A percentile compares a stretch with the other conserved stretches of the same genome.
Evolutionary conservation across 2,797 vertebrate species (phyloP).

Genomic region (Falco berigora): DNA sequence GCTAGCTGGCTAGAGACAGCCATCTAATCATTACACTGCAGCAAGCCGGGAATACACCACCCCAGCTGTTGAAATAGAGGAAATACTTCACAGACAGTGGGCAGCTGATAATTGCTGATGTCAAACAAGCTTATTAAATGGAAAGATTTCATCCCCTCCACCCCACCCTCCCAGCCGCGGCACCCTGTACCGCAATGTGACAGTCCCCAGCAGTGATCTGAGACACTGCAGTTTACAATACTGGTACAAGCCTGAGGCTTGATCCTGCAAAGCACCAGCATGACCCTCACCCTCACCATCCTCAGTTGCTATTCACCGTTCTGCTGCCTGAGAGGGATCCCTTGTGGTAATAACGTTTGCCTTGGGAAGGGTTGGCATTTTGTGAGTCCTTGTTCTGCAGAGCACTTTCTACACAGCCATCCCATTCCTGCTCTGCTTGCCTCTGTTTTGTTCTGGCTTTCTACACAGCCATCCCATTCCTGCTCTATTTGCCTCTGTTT

Average conservation of each 20-base stretch:
- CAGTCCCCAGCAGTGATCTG: neutral
- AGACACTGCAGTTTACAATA: neutral
- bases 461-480: neutral
- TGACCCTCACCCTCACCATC: neutral
- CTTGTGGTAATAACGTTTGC: neutral
- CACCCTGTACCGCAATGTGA: neutral
- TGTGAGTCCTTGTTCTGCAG: neutral
- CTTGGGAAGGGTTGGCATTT: neutral
- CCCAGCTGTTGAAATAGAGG: neutral
- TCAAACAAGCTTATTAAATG: slow-evolving; percentile 1
- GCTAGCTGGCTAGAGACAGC: neutral
- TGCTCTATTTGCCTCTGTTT: neutral
- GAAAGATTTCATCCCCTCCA: neutral
- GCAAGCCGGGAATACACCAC: neutral
- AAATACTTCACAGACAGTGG: neutral
- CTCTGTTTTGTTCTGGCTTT: neutral
- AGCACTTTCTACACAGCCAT: neutral
- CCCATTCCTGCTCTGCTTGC: neutral
- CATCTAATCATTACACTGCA: neutral
- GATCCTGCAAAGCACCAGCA: neutral
- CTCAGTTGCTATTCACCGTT: neutral
- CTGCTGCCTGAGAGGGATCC: neutral
- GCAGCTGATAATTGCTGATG: slow-evolving; percentile 6
- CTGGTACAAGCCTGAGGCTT: neutral
- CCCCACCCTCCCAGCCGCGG: neutral